phyloP scores from a whole-genome alignment of 1,140 invertebrate genomes.

The Protaetia brevitarsis region DNA sequence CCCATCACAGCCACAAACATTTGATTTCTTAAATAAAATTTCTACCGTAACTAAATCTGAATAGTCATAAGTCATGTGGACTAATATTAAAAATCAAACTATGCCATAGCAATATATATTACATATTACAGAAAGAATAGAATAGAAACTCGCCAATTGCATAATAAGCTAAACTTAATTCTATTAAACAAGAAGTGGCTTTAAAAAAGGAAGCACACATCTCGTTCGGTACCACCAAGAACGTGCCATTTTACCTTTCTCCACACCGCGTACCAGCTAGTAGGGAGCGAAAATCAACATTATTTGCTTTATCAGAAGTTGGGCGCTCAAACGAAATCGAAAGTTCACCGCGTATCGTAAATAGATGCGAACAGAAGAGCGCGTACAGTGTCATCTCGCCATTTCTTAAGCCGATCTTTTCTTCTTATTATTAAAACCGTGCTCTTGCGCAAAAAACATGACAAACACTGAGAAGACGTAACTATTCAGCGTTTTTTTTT shows the following conservation, averaged over 20 bases:
- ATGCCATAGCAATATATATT: too few relatives aligned
- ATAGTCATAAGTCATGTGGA: too few relatives aligned
- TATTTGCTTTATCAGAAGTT: constrained; percentile 7
- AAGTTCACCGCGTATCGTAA: constrained; percentile 11
- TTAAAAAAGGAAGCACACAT: not conserved
- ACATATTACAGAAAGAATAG: too few relatives aligned
- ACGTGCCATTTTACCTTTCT: constrained; percentile 5
- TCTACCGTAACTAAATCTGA: too few relatives aligned
- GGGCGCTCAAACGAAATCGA: constrained; percentile 18
- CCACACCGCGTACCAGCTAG: not conserved
- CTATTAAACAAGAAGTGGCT: too few relatives aligned
- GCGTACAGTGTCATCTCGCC: not conserved
- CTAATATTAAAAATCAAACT: too few relatives aligned
- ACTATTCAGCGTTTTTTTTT: not conserved
- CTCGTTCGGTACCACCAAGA: not conserved
- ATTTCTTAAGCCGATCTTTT: not conserved
- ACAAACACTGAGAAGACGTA: constrained; percentile 1
- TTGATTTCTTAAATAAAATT: too few relatives aligned
- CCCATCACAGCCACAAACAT: too few relatives aligned
- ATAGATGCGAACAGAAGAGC: constrained; percentile 1
- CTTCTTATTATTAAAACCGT: not conserved
- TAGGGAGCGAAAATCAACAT: constrained; percentile 7
- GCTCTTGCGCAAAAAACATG: not conserved
- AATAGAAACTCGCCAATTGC: too few relatives aligned
- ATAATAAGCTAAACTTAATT: too few relatives aligned